phyloP scores from a whole-genome alignment of 2,113 vertebrate genomes.

The Melanotaenia duboulayi region DNA sequence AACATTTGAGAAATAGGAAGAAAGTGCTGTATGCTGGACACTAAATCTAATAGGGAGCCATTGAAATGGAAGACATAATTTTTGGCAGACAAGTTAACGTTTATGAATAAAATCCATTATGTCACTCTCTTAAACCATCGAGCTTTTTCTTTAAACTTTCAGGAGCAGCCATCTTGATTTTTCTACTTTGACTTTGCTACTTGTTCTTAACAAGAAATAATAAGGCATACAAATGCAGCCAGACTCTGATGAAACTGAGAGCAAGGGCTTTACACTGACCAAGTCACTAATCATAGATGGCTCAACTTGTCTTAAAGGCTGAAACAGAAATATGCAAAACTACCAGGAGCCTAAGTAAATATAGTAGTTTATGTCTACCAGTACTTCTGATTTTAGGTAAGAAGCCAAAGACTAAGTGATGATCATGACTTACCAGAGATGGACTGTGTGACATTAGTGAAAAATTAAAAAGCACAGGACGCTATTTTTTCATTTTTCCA shows the following conservation, averaged over 20 bases:
- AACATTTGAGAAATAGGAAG: constrained; percentile 57
- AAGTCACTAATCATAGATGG: constrained; percentile 62
- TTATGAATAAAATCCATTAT: constrained; percentile 57
- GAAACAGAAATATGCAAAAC: constrained; percentile 43
- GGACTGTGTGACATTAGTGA: no score
- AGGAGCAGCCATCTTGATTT: constrained; percentile 40
- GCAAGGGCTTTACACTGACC: constrained; percentile 49
- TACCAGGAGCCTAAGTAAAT: constrained; percentile 36
- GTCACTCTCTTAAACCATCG: constrained; percentile 42
- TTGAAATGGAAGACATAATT: constrained; percentile 53
- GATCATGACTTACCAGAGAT: no score
- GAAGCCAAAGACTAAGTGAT: no score
- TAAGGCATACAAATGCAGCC: constrained; percentile 51
- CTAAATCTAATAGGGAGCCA: constrained; percentile 50
- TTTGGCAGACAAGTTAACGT: constrained; percentile 23
- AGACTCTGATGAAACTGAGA: constrained; percentile 47
- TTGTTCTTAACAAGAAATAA: constrained; percentile 53
- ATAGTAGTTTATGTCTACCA: constrained; percentile 10
- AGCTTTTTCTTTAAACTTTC: constrained; percentile 43
- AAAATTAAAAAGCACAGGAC: no score
- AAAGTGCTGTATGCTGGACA: constrained; percentile 49
- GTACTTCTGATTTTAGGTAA: constrained; percentile 1
- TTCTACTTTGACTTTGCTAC: constrained; percentile 33
- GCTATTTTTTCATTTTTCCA: no score
- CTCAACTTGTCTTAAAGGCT: constrained; percentile 41